Evolutionary conservation across 1,140 invertebrate genomes (phyloP).

Genomic region (Pogonus chalceus): DNA sequence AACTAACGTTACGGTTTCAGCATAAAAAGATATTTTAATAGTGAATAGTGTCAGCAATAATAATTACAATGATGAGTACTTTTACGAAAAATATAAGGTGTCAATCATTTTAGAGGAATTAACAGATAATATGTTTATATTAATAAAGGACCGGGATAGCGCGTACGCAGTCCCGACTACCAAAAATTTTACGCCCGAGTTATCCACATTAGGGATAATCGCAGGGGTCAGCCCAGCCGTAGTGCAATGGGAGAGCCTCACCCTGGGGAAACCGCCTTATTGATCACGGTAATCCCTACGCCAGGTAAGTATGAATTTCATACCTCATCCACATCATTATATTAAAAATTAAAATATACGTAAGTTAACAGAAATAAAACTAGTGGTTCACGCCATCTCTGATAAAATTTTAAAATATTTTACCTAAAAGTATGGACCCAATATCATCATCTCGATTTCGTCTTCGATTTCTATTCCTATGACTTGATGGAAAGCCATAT

Average conservation of each 20-base stretch:
- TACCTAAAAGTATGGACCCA: conserved; percentile 33
- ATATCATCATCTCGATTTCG: conserved; percentile 45
- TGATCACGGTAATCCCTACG: conserved; percentile 56
- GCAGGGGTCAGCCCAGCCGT: conserved; percentile 57
- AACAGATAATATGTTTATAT: conserved; percentile 8
- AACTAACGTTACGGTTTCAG: too few relatives aligned
- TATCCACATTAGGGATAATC: conserved; percentile 61
- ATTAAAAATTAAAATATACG: too few relatives aligned
- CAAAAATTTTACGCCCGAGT: conserved; percentile 61
- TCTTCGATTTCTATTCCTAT: conserved; percentile 41
- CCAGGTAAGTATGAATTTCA: conserved; percentile 59
- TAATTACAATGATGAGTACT: too few relatives aligned
- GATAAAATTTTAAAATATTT: too few relatives aligned
- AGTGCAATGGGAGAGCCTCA: conserved; percentile 54
- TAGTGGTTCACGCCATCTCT: too few relatives aligned
- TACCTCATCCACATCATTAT: too few relatives aligned
- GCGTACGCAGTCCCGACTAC: conserved; percentile 45
- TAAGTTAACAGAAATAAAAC: too few relatives aligned
- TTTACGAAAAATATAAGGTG: too few relatives aligned
- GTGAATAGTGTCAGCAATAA: too few relatives aligned
- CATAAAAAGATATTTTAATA: too few relatives aligned
- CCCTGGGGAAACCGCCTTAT: conserved; percentile 51
- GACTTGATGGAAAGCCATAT: conserved; percentile 51
- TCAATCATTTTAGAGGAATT: too few relatives aligned
- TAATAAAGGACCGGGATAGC: conserved; percentile 20